These are phyloP conservation scores for Lithophane semibrunnea DNA, from an alignment of 2,888 invertebrate species.

Conservation along the genomic window DNA sequence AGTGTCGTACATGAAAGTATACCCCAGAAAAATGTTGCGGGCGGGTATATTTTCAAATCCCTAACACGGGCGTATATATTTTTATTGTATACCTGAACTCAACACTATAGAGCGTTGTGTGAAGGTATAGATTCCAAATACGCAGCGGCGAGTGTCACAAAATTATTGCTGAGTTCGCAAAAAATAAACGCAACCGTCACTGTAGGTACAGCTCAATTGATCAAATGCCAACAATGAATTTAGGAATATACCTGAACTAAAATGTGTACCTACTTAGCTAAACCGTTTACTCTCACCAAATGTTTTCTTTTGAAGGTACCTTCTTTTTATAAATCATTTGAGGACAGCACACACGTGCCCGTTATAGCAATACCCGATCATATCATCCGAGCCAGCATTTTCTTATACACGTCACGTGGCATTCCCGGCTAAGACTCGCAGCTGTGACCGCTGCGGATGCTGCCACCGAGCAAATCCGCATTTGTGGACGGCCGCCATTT, in stretches of 20 bases:
- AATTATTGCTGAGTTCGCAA: slow-evolving; percentile 13
- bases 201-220: not conserved
- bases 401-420: slow-evolving; percentile 47
- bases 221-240: not conserved
- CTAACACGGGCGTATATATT: too few species aligned
- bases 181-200: not conserved
- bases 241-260: not conserved
- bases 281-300: not conserved
- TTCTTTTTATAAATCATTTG: slow-evolving; percentile 14
- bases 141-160: not conserved
- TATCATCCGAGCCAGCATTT: slow-evolving; percentile 29
- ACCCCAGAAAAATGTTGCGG: too few species aligned
- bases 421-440: slow-evolving; percentile 55
- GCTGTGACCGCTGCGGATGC: slow-evolving; percentile 68
- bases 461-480: slow-evolving; percentile 61
- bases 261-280: not conserved
- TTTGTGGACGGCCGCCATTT: slow-evolving; percentile 59
- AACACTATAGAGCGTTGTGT: too few species aligned
- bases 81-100: too few species aligned
- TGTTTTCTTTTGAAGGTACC: not conserved
- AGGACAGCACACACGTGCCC: slow-evolving; percentile 2
- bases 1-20: too few species aligned
- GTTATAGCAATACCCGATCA: slow-evolving; percentile 16
- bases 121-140: too few species aligned
- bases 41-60: too few species aligned